Evolutionary conservation across 1,140 invertebrate species (phyloP).

Genomic region (Drosophila fuyamai): DNA sequence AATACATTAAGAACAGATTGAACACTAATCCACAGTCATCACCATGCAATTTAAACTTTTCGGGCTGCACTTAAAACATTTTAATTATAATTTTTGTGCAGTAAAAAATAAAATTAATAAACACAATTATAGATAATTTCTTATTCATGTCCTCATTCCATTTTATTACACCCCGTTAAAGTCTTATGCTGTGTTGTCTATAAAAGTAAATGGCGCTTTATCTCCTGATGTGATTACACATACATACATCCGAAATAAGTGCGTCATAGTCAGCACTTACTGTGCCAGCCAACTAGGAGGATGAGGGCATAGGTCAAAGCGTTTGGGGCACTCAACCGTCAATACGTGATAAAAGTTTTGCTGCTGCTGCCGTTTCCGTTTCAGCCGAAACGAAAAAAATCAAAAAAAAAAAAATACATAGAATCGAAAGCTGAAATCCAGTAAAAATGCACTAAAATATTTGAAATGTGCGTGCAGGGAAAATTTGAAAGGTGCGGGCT

Average conservation of each 20-base stretch:
- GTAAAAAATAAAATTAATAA: too few species aligned
- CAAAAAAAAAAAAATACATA: conserved; percentile 13
- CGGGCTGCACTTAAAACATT: too few species aligned
- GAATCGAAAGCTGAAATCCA: conserved; percentile 42
- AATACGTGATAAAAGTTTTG: conserved; percentile 78
- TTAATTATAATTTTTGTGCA: too few species aligned
- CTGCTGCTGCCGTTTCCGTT: conserved; percentile 72
- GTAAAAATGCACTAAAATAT: conserved; percentile 79
- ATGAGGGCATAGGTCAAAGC: conserved; percentile 13
- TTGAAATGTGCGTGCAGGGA: conserved; percentile 73
- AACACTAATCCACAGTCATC: conserved; percentile 19
- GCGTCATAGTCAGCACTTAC: conserved; percentile 1
- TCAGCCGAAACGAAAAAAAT: conserved; percentile 9
- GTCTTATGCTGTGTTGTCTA: too few species aligned
- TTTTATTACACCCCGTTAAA: too few species aligned
- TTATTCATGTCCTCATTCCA: too few species aligned
- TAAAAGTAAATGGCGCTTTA: too few species aligned
- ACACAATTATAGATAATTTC: too few species aligned
- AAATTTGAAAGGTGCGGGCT: conserved; percentile 4
- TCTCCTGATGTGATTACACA: too few species aligned
- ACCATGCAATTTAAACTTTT: too few species aligned
- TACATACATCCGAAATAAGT: neutral
- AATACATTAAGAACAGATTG: conserved; percentile 29
- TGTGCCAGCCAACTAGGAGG: conserved; percentile 6
- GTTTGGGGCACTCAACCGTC: conserved; percentile 71